These are phyloP conservation scores for Antedon mediterranea DNA, from an alignment of 53 echinoderm and acorn worm genomes.

Conservation along the genomic window DNA sequence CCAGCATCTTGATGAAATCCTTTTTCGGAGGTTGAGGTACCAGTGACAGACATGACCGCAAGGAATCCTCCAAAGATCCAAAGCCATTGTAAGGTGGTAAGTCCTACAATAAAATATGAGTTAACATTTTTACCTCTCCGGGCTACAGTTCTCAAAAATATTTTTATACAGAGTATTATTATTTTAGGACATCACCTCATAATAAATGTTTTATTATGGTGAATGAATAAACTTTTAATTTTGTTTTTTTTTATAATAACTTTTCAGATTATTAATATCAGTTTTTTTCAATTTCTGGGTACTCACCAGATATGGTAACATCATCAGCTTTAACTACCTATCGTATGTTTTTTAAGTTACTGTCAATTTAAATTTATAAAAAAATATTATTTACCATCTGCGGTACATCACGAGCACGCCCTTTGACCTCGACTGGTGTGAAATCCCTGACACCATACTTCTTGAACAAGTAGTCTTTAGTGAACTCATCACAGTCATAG, in stretches of 20 bases:
- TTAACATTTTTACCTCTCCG: too few species aligned
- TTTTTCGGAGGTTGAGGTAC: slow-evolving; percentile 98
- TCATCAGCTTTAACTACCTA: too few species aligned
- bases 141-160: too few species aligned
- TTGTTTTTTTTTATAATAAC: too few species aligned
- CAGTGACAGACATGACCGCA: slow-evolving; percentile 83
- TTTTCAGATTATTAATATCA: too few species aligned
- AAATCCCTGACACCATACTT: slow-evolving; percentile 46
- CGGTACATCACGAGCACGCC: slow-evolving; percentile 21
- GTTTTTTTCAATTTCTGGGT: too few species aligned
- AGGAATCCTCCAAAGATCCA: slow-evolving; percentile 86
- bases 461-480: slow-evolving; percentile 40
- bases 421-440: slow-evolving; percentile 56
- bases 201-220: too few species aligned
- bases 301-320: too few species aligned
- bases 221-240: too few species aligned
- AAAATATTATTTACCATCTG: slow-evolving; percentile 55
- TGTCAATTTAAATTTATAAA: not conserved
- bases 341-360: too few species aligned
- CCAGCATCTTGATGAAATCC: slow-evolving; percentile 99
- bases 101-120: slow-evolving; percentile 18
- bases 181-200: too few species aligned
- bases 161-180: too few species aligned
- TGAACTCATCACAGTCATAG: slow-evolving; percentile 84
- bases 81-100: slow-evolving; percentile 94